Conservation (phyloP, 2,797 vertebrate species). For the Brachymystax lenok region DNA sequence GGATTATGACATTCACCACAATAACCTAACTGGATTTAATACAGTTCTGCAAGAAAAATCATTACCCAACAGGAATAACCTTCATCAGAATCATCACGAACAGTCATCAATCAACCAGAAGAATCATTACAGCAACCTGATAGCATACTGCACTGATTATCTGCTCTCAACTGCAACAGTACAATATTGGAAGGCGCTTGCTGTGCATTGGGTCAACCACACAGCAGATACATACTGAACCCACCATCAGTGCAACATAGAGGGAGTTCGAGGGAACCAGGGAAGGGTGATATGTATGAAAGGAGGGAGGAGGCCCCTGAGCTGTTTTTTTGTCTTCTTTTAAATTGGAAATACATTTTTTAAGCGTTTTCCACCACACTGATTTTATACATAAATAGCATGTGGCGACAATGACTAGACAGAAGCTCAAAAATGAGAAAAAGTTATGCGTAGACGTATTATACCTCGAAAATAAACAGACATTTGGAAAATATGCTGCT, state of each 20-base stretch:
- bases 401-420: conserved; percentile 41
- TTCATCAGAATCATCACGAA: conserved; percentile 3
- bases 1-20: conserved; percentile 7
- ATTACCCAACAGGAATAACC: conserved; percentile 13
- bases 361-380: conserved; percentile 29
- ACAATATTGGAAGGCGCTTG: conserved; percentile 14
- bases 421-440: conserved; percentile 24
- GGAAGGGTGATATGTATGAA: conserved; percentile 37
- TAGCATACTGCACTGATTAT: conserved; percentile 21
- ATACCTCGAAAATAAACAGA: conserved; percentile 72
- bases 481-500: conserved; percentile 69
- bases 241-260: conserved; percentile 30
- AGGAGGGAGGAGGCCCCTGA: conserved; percentile 29
- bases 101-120: conserved; percentile 20
- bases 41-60: conserved; percentile 3
- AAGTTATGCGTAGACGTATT: conserved; percentile 34
- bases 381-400: conserved; percentile 45
- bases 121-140: conserved; percentile 14
- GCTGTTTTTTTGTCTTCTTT: conserved; percentile 9
- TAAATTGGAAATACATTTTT: conserved; percentile 43
- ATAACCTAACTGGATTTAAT: conserved; percentile 30
- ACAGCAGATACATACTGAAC: conserved; percentile 26
- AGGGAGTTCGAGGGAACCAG: conserved; percentile 13
- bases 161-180: neutral
- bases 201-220: neutral